Base-by-base conservation (phyloP, 1,140 invertebrate genomes). In the Neoseiulus cucumeris region DNA sequence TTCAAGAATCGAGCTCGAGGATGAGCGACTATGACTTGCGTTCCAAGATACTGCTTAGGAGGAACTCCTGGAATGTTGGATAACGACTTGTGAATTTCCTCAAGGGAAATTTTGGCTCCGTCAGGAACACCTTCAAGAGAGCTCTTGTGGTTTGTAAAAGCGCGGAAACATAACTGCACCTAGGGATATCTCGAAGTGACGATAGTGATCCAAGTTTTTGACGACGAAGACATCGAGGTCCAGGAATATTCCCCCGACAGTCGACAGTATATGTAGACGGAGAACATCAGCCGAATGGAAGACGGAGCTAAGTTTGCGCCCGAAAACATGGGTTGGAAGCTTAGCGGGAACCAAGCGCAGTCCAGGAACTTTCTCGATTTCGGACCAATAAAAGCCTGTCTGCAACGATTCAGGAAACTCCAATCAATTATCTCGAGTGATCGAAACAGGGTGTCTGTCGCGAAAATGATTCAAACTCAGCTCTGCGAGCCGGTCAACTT, bases 181-280 rank as follows among this genome's bases (percentile, higher is more conserved):
- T 29, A 78, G 33, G 7, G 71, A 68, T 70, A 76, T 74, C 71
- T 76, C 76, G 68, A 72, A 77, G 51, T 69, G 69, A 28, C 74
- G 68, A 66, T 74, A 77, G 39, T 70, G 44, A 67, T 77, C 68
- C 33, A 79, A 70, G 1, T 71, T 69, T 55, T 75, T 72, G 6
- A 78, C 68, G 28, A 78, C 68, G 42, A 75, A 70, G 17, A 72
- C 69, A 70, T 78, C 76, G 42, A 72, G 73, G 67, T 78, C 76
- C 2, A 78, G 67, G 67, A 72, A 77, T 41, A 78, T 76, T 9
- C 76, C 76, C 20, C 76, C 76, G 64, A 70, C 72, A 65, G 70
- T 45, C 69, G 70, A 71, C 9, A 78, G 65, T 7, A 77, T 68
- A 44, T 70, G 64, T 9, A 78, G 67, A 29, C 76, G 68, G 18